Conservation (phyloP, 2,113 vertebrate species). For the Gymnorhina tibicen region DNA sequence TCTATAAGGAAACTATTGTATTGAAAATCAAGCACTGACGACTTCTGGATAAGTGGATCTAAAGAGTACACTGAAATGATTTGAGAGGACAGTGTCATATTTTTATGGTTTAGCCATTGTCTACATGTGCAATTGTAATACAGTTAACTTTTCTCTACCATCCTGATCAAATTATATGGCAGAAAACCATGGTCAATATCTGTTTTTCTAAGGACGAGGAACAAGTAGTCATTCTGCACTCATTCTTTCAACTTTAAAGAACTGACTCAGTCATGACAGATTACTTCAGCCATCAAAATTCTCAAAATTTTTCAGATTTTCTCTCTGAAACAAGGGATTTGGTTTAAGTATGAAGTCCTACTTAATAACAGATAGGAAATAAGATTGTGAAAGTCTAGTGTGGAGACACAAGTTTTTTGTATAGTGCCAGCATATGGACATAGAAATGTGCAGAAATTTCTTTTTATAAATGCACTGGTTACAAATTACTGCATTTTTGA, state of each 20-base stretch:
- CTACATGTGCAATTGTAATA: neutral
- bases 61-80: neutral
- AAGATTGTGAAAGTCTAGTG: neutral
- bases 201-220: neutral
- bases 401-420: neutral
- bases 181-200: neutral
- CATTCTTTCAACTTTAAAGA: neutral
- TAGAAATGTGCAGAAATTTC: neutral
- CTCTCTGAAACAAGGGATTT: neutral
- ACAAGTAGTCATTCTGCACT: neutral
- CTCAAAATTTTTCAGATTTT: neutral
- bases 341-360: neutral
- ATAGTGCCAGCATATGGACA: rapidly evolving
- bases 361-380: neutral
- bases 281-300: neutral
- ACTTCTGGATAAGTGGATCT: neutral
- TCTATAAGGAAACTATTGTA: neutral
- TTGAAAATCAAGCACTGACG: neutral
- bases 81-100: neutral
- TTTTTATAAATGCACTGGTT: neutral
- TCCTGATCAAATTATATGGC: neutral
- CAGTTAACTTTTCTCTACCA: neutral
- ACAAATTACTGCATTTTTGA: neutral
- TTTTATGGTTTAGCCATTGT: neutral
- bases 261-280: neutral